A percentile compares a stretch with the other conserved stretches of the same genome.
Conservation (phyloP, 1,140 invertebrate genomes). For the Pemphigus obesinymphae region DNA sequence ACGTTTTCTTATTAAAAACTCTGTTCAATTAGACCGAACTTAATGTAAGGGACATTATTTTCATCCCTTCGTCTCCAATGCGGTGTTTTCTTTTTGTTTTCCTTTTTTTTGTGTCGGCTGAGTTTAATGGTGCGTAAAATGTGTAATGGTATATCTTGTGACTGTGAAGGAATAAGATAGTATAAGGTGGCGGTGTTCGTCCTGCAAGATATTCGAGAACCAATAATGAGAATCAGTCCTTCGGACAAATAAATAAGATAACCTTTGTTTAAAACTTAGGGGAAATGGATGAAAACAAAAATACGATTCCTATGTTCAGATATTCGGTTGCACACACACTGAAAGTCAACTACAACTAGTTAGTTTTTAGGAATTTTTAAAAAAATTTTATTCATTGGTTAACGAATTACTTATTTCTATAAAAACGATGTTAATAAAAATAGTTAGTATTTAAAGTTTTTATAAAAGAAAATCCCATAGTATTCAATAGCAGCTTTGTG, state of each 20-base stretch:
- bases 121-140: conserved; percentile 20
- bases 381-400: not conserved
- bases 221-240: conserved; percentile 12
- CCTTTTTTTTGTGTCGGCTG: not conserved
- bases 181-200: not conserved
- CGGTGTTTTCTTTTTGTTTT: not conserved
- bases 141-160: conserved; percentile 1
- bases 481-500: too few relatives aligned
- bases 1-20: conserved; percentile 28
- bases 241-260: not conserved
- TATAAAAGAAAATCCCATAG: too few relatives aligned
- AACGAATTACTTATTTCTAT: too few relatives aligned
- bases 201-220: not conserved
- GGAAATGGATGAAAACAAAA: not conserved
- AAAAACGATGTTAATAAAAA: too few relatives aligned
- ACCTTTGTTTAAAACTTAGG: not conserved
- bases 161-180: not conserved
- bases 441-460: too few relatives aligned
- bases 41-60: conserved; percentile 13
- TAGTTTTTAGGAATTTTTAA: too few relatives aligned
- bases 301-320: not conserved
- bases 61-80: not conserved
- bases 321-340: not conserved
- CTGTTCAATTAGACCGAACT: conserved; percentile 26
- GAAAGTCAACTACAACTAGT: not conserved